Percentiles rank a stretch among this genome's conserved stretches.
These are phyloP conservation scores for Drosophila sproati DNA, from an alignment of 1,140 invertebrate species.

Conservation along the genomic window DNA sequence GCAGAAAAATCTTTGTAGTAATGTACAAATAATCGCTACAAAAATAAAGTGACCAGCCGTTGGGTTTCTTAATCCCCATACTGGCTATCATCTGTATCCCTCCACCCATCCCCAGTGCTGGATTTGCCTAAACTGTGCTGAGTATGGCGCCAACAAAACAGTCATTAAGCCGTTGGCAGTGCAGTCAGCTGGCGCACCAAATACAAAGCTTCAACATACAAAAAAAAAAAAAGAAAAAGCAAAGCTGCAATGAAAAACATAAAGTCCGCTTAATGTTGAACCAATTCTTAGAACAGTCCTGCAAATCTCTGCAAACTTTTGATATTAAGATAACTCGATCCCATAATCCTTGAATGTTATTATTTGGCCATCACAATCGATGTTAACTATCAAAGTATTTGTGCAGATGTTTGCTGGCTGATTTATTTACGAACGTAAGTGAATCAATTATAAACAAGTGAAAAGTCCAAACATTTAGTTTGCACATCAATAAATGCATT, in stretches of 20 bases:
- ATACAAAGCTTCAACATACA: slow-evolving; percentile 12
- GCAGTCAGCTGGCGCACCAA: slow-evolving; percentile 14
- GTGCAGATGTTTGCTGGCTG: not conserved
- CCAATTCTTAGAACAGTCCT: not conserved
- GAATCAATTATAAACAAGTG: slow-evolving; percentile 40
- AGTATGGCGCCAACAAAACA: slow-evolving; percentile 54
- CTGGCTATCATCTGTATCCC: slow-evolving; percentile 6
- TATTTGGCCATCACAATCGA: too few relatives aligned
- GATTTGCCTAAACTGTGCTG: slow-evolving; percentile 11
- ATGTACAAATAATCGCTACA: too few relatives aligned
- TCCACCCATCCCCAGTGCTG: slow-evolving; percentile 17
- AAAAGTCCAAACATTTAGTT: slow-evolving; percentile 34
- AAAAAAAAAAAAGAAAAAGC: not conserved
- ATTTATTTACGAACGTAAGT: slow-evolving; percentile 20
- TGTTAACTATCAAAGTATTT: not conserved
- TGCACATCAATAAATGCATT: slow-evolving; percentile 46
- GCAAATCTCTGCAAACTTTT: not conserved
- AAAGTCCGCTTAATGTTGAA: slow-evolving; percentile 21
- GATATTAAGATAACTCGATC: too few relatives aligned
- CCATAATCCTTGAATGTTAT: too few relatives aligned
- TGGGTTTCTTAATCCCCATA: not conserved
- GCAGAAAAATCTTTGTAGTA: too few relatives aligned
- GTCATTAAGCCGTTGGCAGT: slow-evolving; percentile 53
- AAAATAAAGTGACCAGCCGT: too few relatives aligned
- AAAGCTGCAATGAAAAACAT: slow-evolving; percentile 6